Percentiles rank a stretch among this genome's conserved stretches.
Evolutionary conservation across 2,113 vertebrate genomes (phyloP).

Genomic region (Nanorana parkeri): DNA sequence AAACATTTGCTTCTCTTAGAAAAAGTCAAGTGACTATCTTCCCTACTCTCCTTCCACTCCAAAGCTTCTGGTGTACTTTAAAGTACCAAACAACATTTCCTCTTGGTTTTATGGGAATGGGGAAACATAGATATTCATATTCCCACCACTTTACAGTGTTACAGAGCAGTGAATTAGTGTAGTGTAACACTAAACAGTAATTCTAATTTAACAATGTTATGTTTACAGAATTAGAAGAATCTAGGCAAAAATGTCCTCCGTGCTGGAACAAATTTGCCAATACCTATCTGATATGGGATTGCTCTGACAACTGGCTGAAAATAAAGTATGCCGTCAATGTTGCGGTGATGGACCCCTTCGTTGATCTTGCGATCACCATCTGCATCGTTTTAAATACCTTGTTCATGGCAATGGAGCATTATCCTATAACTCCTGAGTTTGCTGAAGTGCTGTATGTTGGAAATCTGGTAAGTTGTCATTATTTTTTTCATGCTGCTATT

Average conservation of each 20-base stretch:
- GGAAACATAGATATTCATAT: too few relatives aligned
- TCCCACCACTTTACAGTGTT: too few relatives aligned
- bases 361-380: slow-evolving; percentile 91
- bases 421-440: slow-evolving; percentile 78
- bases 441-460: slow-evolving; percentile 77
- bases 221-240: slow-evolving; percentile 90
- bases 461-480: slow-evolving; percentile 83
- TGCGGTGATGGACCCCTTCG: slow-evolving; percentile 95
- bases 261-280: slow-evolving; percentile 92
- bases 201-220: background rate
- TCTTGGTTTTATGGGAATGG: too few relatives aligned
- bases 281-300: slow-evolving; percentile 93
- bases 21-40: too few relatives aligned
- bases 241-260: slow-evolving; percentile 88
- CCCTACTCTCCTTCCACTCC: too few relatives aligned
- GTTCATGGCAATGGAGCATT: slow-evolving; percentile 98
- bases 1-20: too few relatives aligned
- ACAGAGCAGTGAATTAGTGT: too few relatives aligned
- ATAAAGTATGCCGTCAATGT: slow-evolving; percentile 83
- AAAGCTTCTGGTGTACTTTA: too few relatives aligned
- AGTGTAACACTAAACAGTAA: background rate
- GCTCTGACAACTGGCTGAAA: slow-evolving; percentile 88
- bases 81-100: too few relatives aligned
- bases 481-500: too few relatives aligned
- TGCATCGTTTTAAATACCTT: slow-evolving; percentile 96